phyloP scores from a whole-genome alignment of 2,113 vertebrate species.

The Pyxicephalus adspersus region DNA sequence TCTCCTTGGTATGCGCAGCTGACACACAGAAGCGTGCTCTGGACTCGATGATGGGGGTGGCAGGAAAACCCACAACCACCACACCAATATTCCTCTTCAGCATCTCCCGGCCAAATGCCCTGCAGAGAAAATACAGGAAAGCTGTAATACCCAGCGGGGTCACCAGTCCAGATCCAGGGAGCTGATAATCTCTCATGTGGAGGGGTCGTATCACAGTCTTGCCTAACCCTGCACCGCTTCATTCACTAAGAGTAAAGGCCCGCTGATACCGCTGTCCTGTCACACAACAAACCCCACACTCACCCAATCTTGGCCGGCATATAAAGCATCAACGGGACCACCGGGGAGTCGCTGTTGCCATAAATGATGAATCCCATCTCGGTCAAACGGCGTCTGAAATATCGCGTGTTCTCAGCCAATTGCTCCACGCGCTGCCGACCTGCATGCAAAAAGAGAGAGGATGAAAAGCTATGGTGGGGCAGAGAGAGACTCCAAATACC shows the following conservation, averaged over 20 bases:
- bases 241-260: no score
- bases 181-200: no score
- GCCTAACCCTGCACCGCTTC: no score
- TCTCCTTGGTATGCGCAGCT: constrained; percentile 91
- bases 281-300: not conserved
- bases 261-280: no score
- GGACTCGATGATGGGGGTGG: constrained; percentile 97
- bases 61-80: constrained; percentile 95
- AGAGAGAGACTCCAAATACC: no score
- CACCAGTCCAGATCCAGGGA: no score
- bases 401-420: constrained; percentile 89
- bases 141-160: no score
- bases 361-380: constrained; percentile 96
- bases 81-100: constrained; percentile 92
- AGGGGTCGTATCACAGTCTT: no score
- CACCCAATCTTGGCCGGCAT: constrained; percentile 98
- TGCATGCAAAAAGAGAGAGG: constrained; percentile 59
- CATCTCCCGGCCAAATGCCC: constrained; percentile 96
- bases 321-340: constrained; percentile 95
- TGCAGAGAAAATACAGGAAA: constrained; percentile 58
- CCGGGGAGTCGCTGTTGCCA: constrained; percentile 92
- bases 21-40: constrained; percentile 95
- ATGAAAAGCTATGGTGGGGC: no score
- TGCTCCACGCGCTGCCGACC: constrained; percentile 84
- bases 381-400: constrained; percentile 87